phyloP scores from a whole-genome alignment of 2,113 vertebrate genomes.

The Meriones unguiculatus region DNA sequence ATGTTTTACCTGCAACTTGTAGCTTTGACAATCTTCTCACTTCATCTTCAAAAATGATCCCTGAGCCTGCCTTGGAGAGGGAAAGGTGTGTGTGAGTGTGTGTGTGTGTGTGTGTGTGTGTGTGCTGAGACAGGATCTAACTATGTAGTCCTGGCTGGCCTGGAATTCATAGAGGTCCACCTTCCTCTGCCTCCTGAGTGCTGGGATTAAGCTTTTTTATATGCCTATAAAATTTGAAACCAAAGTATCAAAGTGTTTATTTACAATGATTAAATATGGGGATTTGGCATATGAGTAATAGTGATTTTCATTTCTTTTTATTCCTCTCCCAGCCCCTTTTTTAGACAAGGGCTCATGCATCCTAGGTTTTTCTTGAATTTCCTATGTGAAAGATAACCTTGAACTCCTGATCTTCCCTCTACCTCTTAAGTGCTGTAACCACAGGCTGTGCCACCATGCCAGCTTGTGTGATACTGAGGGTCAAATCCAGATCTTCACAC shows the following conservation, averaged over 20 bases:
- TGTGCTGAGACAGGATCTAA: neutral
- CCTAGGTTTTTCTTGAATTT: neutral
- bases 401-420: neutral
- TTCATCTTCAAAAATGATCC: neutral
- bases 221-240: conserved; percentile 12
- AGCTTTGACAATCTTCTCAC: neutral
- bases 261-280: neutral
- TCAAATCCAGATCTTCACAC: neutral
- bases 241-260: neutral
- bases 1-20: neutral
- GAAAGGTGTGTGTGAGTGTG: neutral
- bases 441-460: too few relatives aligned
- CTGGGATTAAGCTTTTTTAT: neutral
- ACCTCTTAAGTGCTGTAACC: neutral
- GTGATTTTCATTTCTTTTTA: conserved; percentile 47
- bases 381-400: neutral
- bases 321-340: neutral
- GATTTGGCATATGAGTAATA: neutral
- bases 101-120: neutral
- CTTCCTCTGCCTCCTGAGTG: neutral
- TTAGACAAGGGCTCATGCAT: neutral
- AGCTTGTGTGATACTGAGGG: neutral
- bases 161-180: neutral
- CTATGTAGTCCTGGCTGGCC: neutral
- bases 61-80: neutral